Base-by-base conservation (phyloP, 2,888 invertebrate species). In the Tryphoninae sp. region DNA sequence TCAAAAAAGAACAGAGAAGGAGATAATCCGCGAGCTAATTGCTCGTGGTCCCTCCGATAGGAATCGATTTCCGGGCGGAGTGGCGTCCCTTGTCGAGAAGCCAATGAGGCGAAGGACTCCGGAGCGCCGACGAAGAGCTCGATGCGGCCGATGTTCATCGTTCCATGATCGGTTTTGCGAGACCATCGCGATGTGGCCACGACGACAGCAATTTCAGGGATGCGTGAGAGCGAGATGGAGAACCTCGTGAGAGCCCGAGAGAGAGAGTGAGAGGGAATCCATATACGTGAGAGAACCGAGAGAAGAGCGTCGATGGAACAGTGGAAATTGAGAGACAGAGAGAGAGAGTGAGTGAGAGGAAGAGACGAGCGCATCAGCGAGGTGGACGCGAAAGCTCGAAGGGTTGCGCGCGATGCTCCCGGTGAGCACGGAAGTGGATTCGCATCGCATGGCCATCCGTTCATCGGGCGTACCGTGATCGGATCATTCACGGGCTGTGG, bases 401-500 rank as follows among this genome's bases (percentile, higher is more conserved):
- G 53, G 19, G 62, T 4, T 55, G 42, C 23, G 51, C 55, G 65
- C 26, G 49, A 73, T 73, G 73, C 80, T 77, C 73, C 67, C 85
- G 79, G 75, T 83, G 81, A 71, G 77, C 86, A 86, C 89, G 89
- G 87, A 89, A 91, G 89, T 90, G 88, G 87, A 53, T 87, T 90
- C 89, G 90, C 90, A 90, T 91, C 90, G 90, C 87, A 69, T 90
- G 89, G 87, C 88, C 88, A 90, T 89, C 89, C 89, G 89, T 90
- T 89, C 90, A 89, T 90, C 91, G 88, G 90, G 86, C 88, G 80
- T 82, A 89, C 88, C 55, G 89, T 91, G 90, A 92, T 92, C 89
- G 88, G 89, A 91, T 92, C 91, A 91, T 89, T 89, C 89, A 90
- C 90, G 91, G 91, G 86, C 88, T 87, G 89, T 90, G 91, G 71